Evolutionary conservation across 1,140 invertebrate species (phyloP).

Genomic region (Neodiprion pinetum): DNA sequence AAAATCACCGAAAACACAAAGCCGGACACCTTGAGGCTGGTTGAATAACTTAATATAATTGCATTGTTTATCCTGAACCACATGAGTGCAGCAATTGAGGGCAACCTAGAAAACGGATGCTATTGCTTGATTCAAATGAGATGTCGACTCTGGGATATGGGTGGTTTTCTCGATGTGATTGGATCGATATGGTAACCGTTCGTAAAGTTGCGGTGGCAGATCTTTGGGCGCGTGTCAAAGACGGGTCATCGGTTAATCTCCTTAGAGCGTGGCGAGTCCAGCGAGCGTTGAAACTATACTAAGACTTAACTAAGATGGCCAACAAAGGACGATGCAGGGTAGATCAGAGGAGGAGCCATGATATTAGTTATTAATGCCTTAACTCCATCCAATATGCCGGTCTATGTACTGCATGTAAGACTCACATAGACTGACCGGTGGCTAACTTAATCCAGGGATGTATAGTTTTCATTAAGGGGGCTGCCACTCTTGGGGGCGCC

Average conservation of each 20-base stretch:
- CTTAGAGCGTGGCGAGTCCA: neutral
- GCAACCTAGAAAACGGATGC: no score
- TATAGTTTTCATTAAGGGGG: slow-evolving; percentile 59
- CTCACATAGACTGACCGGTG: slow-evolving; percentile 45
- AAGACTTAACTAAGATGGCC: slow-evolving; percentile 53
- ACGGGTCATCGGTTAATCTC: neutral
- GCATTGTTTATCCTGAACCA: no score
- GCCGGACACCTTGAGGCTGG: no score
- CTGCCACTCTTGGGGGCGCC: slow-evolving; percentile 41
- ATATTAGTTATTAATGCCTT: slow-evolving; percentile 60
- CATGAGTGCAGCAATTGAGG: no score
- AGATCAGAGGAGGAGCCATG: slow-evolving; percentile 39
- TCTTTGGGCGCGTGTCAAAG: no score
- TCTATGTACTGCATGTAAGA: slow-evolving; percentile 12
- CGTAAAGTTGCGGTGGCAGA: no score
- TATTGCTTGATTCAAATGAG: no score
- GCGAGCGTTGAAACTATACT: neutral
- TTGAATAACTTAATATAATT: no score
- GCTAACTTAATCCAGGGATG: slow-evolving; percentile 58
- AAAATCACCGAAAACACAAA: no score
- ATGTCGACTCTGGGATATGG: no score
- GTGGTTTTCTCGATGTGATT: no score
- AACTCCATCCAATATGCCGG: slow-evolving; percentile 52
- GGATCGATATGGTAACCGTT: no score
- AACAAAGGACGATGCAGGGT: slow-evolving; percentile 50